These are phyloP conservation scores for Pteria penguin DNA, from an alignment of 2,888 invertebrate species.

Conservation along the genomic window DNA sequence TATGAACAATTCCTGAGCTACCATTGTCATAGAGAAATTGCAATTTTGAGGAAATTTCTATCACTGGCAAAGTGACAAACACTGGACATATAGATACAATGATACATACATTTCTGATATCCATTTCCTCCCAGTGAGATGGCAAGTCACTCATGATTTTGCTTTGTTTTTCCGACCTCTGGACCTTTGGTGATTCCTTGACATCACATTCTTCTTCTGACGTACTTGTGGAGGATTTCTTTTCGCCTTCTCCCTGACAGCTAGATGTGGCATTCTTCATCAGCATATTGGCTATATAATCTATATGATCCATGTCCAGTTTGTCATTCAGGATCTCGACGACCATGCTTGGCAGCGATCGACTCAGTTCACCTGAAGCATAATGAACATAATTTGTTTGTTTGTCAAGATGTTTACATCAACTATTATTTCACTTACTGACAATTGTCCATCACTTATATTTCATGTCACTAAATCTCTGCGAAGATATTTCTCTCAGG, in stretches of 20 bases:
- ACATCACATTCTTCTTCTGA: not conserved
- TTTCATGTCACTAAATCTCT: too few relatives aligned
- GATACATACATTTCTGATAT: conserved; percentile 54
- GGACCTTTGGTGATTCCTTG: not conserved
- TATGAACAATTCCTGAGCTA: too few relatives aligned
- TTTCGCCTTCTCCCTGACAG: not conserved
- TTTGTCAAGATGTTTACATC: too few relatives aligned
- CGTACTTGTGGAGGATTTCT: not conserved
- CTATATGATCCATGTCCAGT: conserved; percentile 71
- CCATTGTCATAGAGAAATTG: too few relatives aligned
- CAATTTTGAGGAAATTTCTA: too few relatives aligned
- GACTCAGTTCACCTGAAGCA: conserved; percentile 70
- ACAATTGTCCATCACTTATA: too few relatives aligned
- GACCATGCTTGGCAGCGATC: conserved; percentile 73
- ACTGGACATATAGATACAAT: too few relatives aligned
- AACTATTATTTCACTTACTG: too few relatives aligned
- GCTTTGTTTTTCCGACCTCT: conserved; percentile 19
- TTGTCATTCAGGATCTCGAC: conserved; percentile 76
- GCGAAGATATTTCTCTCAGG: too few relatives aligned
- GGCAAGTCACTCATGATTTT: conserved; percentile 57
- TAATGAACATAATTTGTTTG: not conserved
- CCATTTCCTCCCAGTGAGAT: conserved; percentile 65
- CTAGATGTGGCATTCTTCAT: conserved; percentile 48
- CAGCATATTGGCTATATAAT: conserved; percentile 68
- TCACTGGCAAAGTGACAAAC: too few relatives aligned